Evolutionary conservation across 2,888 invertebrate species (phyloP).

Genomic region (Pediacus dermestoides): DNA sequence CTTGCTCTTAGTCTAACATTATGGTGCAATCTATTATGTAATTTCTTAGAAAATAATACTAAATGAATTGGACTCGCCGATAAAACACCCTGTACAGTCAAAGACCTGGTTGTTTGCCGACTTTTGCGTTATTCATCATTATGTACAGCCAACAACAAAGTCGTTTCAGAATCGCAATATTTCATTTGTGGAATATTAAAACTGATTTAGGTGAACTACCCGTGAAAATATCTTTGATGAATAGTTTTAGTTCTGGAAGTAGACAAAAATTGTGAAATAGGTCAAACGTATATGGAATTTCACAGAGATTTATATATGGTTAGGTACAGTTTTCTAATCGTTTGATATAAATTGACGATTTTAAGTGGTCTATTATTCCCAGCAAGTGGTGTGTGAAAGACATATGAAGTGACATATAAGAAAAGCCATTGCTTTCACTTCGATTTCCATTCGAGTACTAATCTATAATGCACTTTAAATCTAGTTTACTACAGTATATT

Average conservation of each 20-base stretch:
- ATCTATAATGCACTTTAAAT: too few species aligned
- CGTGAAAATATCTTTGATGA: constrained; percentile 4
- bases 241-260: not conserved
- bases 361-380: constrained; percentile 18
- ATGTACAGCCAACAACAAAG: too few species aligned
- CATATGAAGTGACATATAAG: constrained; percentile 17
- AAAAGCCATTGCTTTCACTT: not conserved
- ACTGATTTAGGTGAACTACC: constrained; percentile 4
- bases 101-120: too few species aligned
- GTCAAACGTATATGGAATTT: not conserved
- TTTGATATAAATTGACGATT: constrained; percentile 22
- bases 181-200: too few species aligned
- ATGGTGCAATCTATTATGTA: too few species aligned
- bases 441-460: not conserved
- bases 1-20: too few species aligned
- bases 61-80: too few species aligned
- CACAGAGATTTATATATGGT: constrained; percentile 1
- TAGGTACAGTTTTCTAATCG: constrained; percentile 14
- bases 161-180: too few species aligned
- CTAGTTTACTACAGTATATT: too few species aligned
- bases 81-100: too few species aligned
- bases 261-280: constrained; percentile 1
- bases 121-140: too few species aligned
- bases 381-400: constrained; percentile 23
- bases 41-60: too few species aligned